Percentiles rank a stretch among this genome's conserved stretches.
phyloP scores from a whole-genome alignment of 2,113 vertebrate species.

The Camelus bactrianus region DNA sequence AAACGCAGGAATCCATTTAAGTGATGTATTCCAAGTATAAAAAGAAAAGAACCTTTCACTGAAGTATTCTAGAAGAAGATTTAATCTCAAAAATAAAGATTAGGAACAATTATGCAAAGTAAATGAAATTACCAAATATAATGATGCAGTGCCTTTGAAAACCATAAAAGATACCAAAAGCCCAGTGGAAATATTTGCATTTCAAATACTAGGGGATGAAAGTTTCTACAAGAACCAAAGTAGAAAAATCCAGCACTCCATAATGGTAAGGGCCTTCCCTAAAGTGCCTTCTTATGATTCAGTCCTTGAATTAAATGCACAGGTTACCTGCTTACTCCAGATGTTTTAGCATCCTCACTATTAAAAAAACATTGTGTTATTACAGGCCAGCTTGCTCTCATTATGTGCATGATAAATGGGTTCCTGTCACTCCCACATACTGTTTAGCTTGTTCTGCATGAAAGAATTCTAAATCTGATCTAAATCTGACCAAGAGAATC shows the following conservation, averaged over 20 bases:
- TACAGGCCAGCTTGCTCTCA: not conserved
- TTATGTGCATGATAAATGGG: not conserved
- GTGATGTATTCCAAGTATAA: not conserved
- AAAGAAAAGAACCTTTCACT: constrained; percentile 29
- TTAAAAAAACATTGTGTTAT: not conserved
- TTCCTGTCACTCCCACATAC: not conserved
- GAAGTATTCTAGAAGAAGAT: constrained; percentile 16
- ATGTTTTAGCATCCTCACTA: not conserved
- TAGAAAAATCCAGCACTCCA: constrained; percentile 11
- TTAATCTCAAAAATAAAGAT: constrained; percentile 58
- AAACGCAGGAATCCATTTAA: constrained; percentile 42
- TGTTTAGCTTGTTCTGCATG: constrained; percentile 18
- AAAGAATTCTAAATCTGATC: constrained; percentile 35
- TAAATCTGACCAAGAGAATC: not conserved
- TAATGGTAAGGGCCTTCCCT: not conserved
- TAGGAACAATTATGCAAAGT: constrained; percentile 45
- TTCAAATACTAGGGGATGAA: constrained; percentile 28
- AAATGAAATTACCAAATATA: constrained; percentile 60
- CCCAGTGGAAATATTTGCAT: constrained; percentile 26
- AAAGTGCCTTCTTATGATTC: not conserved
- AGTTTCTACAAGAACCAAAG: not conserved
- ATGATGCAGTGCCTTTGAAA: constrained; percentile 35
- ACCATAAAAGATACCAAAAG: constrained; percentile 59
- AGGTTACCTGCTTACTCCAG: not conserved
- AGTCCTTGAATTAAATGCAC: not conserved